Conservation (phyloP, 2,888 invertebrate genomes). For the Cheilosia urbana region DNA sequence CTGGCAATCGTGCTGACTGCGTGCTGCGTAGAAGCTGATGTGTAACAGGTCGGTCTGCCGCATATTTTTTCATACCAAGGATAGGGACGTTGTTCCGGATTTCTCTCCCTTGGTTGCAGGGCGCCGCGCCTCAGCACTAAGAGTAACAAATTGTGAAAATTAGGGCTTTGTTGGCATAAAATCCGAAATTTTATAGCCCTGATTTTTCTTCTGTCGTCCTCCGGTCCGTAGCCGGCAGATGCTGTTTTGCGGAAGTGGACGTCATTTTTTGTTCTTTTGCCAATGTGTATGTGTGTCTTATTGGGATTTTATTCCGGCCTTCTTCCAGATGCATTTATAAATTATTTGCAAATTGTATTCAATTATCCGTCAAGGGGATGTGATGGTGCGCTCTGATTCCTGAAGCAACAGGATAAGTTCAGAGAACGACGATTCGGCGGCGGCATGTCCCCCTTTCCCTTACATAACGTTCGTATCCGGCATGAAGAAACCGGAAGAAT, state of each 20-base stretch:
- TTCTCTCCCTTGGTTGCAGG: conserved; percentile 25
- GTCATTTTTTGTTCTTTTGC: conserved; percentile 14
- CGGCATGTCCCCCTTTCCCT: conserved; percentile 48
- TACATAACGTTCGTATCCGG: conserved; percentile 9
- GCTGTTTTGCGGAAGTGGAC: conserved; percentile 21
- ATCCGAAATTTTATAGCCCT: conserved; percentile 72
- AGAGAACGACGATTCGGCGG: conserved; percentile 36
- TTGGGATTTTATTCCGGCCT: conserved; percentile 37
- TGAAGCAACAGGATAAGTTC: conserved; percentile 73
- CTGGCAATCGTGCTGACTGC: conserved; percentile 39
- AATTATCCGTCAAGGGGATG: conserved; percentile 66
- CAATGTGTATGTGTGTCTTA: conserved; percentile 48
- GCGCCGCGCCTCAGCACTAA: conserved; percentile 19
- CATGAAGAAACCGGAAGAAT: conserved; percentile 12
- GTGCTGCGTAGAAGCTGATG: conserved; percentile 59
- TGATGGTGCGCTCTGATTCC: conserved; percentile 28
- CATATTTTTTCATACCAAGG: conserved; percentile 31
- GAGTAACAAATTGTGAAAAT: conserved; percentile 72
- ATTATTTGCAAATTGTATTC: conserved; percentile 72
- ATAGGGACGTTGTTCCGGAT: conserved; percentile 35
- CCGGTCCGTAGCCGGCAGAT: not conserved
- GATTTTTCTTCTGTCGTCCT: conserved; percentile 30
- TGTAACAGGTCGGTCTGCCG: conserved; percentile 62
- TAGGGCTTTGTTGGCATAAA: conserved; percentile 72
- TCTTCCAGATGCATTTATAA: conserved; percentile 53